Evolutionary conservation across 2,888 invertebrate species (phyloP).

Genomic region (Drosophila mercatorum): DNA sequence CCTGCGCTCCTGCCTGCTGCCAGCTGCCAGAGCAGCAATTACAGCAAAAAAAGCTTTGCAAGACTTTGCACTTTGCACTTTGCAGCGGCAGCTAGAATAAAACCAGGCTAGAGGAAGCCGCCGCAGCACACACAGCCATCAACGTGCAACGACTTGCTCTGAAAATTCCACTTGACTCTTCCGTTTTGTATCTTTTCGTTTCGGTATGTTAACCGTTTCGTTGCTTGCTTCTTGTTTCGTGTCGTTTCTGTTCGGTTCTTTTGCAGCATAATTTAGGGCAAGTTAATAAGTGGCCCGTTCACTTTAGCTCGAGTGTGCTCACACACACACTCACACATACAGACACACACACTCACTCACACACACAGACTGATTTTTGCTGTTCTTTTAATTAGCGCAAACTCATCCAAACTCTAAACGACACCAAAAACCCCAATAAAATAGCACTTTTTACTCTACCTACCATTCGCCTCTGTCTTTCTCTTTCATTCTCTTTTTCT

Average conservation of each 20-base stretch:
- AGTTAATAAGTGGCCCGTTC: slow-evolving; percentile 51
- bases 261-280: slow-evolving; percentile 55
- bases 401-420: slow-evolving; percentile 27
- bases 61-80: slow-evolving; percentile 36
- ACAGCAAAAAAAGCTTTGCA: slow-evolving; percentile 63
- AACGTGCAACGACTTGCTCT: slow-evolving; percentile 68
- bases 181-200: slow-evolving; percentile 42
- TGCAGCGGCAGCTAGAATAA: slow-evolving; percentile 43
- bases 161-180: slow-evolving; percentile 38
- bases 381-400: slow-evolving; percentile 71
- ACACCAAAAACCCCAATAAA: slow-evolving; percentile 35
- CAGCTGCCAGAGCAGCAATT: slow-evolving; percentile 46
- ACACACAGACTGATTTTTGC: slow-evolving; percentile 11
- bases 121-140: slow-evolving; percentile 33
- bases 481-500: not conserved
- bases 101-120: slow-evolving; percentile 64
- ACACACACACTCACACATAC: not conserved
- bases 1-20: slow-evolving; percentile 30
- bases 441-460: slow-evolving; percentile 10
- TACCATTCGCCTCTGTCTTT: not conserved
- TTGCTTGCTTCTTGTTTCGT: not conserved
- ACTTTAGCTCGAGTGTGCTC: not conserved
- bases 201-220: slow-evolving; percentile 19
- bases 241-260: not conserved
- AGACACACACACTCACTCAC: not conserved